A percentile compares a stretch with the other conserved stretches of the same genome.
phyloP scores from a whole-genome alignment of 2,888 invertebrate genomes.

The Trichogramma evanescens region DNA sequence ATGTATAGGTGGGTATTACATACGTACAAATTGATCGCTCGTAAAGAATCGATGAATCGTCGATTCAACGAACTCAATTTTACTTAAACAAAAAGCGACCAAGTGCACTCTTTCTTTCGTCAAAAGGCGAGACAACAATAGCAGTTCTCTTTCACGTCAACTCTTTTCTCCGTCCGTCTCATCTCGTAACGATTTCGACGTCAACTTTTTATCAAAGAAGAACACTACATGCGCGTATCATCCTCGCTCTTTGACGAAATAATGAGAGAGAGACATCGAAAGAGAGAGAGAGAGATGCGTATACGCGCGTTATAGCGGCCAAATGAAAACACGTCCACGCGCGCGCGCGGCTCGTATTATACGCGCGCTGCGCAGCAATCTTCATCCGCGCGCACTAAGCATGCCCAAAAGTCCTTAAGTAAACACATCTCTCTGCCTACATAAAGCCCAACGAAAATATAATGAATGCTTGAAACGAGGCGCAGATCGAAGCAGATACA shows the following conservation, averaged over 20 bases:
- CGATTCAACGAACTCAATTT: too few relatives aligned
- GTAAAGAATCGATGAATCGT: conserved; percentile 1
- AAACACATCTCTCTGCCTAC: conserved; percentile 18
- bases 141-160: conserved; percentile 13
- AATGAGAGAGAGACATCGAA: not conserved
- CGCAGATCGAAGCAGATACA: conserved; percentile 25
- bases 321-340: conserved; percentile 2
- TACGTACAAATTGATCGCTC: conserved; percentile 1
- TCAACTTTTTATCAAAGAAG: too few relatives aligned
- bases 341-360: not conserved
- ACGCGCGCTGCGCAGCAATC: not conserved
- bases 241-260: not conserved
- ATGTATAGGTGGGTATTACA: too few relatives aligned
- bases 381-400: not conserved
- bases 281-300: not conserved
- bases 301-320: not conserved
- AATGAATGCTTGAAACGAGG: conserved; percentile 43
- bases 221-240: not conserved
- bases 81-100: too few relatives aligned
- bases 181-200: not conserved
- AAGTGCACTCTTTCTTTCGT: too few relatives aligned
- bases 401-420: conserved; percentile 5
- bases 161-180: conserved; percentile 4
- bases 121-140: too few relatives aligned
- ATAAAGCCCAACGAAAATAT: conserved; percentile 41